These are phyloP conservation scores for Mythimna loreyi DNA, from an alignment of 2,888 invertebrate species.

Conservation along the genomic window DNA sequence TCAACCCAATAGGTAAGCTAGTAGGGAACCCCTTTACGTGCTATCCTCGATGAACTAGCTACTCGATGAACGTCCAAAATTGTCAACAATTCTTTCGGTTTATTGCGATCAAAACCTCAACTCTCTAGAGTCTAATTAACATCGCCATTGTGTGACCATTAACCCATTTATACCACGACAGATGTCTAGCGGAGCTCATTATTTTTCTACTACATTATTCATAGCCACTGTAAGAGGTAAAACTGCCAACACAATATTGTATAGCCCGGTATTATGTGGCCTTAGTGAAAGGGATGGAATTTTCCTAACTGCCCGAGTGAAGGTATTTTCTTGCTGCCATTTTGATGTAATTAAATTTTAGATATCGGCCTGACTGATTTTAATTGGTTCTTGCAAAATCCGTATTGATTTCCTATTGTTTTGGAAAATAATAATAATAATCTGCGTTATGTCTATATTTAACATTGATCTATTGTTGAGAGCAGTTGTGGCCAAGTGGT, in stretches of 20 bases:
- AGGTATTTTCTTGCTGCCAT: background rate
- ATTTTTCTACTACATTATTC: constrained; percentile 77
- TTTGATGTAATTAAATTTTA: constrained; percentile 17
- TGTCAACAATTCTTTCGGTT: no score
- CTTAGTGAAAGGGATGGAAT: constrained; percentile 30
- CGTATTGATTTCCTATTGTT: background rate
- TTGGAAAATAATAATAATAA: no score
- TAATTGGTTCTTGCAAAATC: background rate
- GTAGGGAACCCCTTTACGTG: no score
- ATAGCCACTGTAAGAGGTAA: constrained; percentile 68
- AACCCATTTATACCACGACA: constrained; percentile 63
- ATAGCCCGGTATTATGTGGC: constrained; percentile 38
- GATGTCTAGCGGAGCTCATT: constrained; percentile 71
- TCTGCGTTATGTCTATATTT: background rate
- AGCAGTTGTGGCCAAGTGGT: no score
- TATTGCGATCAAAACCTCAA: no score
- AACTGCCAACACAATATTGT: constrained; percentile 59
- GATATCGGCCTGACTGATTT: background rate
- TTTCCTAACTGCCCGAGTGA: constrained; percentile 9
- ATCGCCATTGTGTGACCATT: constrained; percentile 43
- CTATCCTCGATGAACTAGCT: no score
- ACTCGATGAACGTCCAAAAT: no score
- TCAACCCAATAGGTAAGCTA: no score
- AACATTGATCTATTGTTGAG: background rate
- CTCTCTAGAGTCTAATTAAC: constrained; percentile 28